Conservation (phyloP, 1,140 invertebrate genomes). For the Prorops nasuta region DNA sequence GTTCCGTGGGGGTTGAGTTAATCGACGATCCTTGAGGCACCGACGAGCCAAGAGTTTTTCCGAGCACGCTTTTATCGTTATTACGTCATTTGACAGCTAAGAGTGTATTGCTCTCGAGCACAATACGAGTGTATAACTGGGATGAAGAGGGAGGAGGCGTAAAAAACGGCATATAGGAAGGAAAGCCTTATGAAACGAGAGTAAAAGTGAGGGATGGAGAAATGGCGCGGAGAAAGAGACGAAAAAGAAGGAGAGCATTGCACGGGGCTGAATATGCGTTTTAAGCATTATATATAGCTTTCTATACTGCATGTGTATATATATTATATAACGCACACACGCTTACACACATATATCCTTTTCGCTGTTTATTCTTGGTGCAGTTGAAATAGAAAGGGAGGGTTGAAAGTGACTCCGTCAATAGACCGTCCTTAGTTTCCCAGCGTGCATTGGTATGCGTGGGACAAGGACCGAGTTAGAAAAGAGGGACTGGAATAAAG, state of each 20-base stretch:
- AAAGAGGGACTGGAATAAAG: conserved; percentile 32
- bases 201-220: background rate
- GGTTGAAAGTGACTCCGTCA: background rate
- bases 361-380: conserved; percentile 46
- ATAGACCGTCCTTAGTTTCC: conserved; percentile 7
- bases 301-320: too few species aligned
- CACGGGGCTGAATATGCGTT: too few species aligned
- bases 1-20: too few species aligned
- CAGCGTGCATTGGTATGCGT: conserved; percentile 36
- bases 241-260: conserved; percentile 19
- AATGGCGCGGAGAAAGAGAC: background rate
- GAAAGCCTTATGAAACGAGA: background rate
- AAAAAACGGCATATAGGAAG: too few species aligned
- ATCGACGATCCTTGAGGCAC: too few species aligned
- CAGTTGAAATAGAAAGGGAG: conserved; percentile 18
- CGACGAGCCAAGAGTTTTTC: background rate
- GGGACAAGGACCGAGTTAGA: conserved; percentile 6
- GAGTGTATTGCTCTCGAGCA: too few species aligned
- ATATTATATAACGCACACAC: too few species aligned
- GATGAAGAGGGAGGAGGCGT: too few species aligned
- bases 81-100: conserved; percentile 17
- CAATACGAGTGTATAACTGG: too few species aligned
- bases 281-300: too few species aligned
- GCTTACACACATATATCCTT: too few species aligned
- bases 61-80: conserved; percentile 25